phyloP scores from a whole-genome alignment of 2,797 vertebrate genomes.

The Rhynchotus rufescens region DNA sequence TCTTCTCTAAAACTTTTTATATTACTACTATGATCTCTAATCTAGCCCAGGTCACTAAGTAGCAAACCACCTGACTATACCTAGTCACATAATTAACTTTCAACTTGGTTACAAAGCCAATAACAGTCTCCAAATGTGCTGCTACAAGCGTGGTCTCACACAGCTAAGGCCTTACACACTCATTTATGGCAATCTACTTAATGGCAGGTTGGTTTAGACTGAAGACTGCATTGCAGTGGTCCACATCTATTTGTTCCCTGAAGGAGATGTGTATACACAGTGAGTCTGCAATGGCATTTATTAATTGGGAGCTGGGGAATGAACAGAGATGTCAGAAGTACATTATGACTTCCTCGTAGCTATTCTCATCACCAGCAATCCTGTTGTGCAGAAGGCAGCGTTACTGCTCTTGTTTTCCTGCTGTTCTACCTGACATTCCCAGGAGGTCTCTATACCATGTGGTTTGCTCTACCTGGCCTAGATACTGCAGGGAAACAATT shows the following conservation, averaged over 20 bases:
- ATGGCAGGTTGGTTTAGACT: neutral
- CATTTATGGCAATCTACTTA: neutral
- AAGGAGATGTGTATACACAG: fast-evolving
- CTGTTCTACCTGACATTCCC: constrained; percentile 20
- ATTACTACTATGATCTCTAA: neutral
- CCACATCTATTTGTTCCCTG: neutral
- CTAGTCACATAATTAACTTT: neutral
- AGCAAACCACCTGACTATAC: neutral
- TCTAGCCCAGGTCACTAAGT: neutral
- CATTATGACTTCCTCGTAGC: fast-evolving
- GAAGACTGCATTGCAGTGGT: neutral
- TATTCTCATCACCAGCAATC: fast-evolving
- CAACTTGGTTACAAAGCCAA: neutral
- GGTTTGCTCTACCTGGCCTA: constrained; percentile 16
- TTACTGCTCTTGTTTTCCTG: neutral
- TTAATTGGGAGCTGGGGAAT: neutral
- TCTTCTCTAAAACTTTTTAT: neutral
- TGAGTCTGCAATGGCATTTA: neutral
- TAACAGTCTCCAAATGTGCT: neutral
- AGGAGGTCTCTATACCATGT: neutral
- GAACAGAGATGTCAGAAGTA: neutral
- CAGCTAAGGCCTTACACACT: neutral
- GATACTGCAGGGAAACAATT: neutral
- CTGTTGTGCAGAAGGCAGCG: neutral
- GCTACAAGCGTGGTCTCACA: neutral